Percentiles rank a stretch among this genome's conserved stretches.
Conservation (phyloP, 2,113 vertebrate species). For the Syrrhaptes paradoxus region DNA sequence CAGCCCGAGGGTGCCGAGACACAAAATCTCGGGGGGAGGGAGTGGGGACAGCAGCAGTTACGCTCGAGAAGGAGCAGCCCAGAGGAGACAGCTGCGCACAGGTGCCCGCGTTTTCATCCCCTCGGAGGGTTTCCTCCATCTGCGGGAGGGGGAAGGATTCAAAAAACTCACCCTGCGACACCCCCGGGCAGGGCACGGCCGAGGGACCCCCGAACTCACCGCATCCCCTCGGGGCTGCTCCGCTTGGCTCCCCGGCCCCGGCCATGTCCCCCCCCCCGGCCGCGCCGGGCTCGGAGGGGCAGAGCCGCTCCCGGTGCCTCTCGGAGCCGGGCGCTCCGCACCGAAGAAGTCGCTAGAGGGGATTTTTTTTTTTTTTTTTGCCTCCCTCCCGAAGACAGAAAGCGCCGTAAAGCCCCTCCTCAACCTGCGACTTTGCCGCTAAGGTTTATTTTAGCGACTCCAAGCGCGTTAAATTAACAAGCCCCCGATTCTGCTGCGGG, state of each 20-base stretch:
- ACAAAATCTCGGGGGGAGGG: too few relatives aligned
- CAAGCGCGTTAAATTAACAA: not conserved
- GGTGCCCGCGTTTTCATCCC: not conserved
- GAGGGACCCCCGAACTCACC: not conserved
- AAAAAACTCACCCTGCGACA: not conserved
- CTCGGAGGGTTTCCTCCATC: not conserved
- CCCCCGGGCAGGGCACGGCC: not conserved
- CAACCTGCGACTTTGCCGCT: not conserved
- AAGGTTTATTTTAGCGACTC: not conserved
- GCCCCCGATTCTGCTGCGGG: not conserved
- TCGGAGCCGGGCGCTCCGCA: not conserved
- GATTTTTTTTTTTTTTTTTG: not conserved
- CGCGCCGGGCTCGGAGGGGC: not conserved
- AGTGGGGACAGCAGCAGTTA: not conserved
- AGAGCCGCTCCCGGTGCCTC: not conserved
- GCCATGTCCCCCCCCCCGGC: not conserved
- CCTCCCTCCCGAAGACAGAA: not conserved
- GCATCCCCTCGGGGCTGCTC: not conserved
- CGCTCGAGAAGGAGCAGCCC: not conserved
- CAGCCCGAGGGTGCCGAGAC: not conserved
- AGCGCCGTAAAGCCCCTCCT: not conserved
- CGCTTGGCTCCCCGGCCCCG: not conserved
- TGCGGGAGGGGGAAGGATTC: not conserved
- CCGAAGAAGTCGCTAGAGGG: not conserved
- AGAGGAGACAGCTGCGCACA: not conserved